A percentile compares a stretch with the other conserved stretches of the same genome.
Evolutionary conservation across 2,888 invertebrate species (phyloP).

Genomic region (Tubulanus polymorphus): DNA sequence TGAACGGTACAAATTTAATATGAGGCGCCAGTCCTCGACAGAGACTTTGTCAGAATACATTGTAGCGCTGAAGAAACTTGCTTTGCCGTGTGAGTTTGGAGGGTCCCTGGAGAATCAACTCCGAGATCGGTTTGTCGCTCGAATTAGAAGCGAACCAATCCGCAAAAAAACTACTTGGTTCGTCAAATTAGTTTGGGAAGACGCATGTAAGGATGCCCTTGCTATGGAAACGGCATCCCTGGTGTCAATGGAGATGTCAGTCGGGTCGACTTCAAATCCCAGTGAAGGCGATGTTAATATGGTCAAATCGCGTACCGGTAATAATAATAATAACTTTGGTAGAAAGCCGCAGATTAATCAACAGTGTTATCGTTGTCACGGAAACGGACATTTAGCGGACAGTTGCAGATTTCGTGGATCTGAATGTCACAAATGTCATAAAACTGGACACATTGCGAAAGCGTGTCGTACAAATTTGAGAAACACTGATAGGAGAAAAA

Average conservation of each 20-base stretch:
- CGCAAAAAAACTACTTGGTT: neutral
- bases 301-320: no score
- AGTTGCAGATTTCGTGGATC: neutral
- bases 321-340: no score
- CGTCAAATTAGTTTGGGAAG: neutral
- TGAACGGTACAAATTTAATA: neutral
- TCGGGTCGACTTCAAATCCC: no score
- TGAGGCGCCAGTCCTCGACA: neutral
- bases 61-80: neutral
- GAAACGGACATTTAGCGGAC: neutral
- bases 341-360: no score
- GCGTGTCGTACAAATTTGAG: no score
- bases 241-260: no score
- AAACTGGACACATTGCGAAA: neutral
- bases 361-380: no score
- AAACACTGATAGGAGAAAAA: no score
- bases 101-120: neutral
- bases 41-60: neutral
- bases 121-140: neutral
- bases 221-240: neutral
- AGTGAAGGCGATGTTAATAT: no score
- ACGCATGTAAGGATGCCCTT: neutral
- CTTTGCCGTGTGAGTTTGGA: neutral
- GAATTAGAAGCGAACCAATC: neutral
- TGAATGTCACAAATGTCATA: neutral